A percentile compares a stretch with the other conserved stretches of the same genome.
These are phyloP conservation scores for Neodiprion virginianus DNA, from an alignment of 1,140 invertebrate genomes.

Conservation along the genomic window DNA sequence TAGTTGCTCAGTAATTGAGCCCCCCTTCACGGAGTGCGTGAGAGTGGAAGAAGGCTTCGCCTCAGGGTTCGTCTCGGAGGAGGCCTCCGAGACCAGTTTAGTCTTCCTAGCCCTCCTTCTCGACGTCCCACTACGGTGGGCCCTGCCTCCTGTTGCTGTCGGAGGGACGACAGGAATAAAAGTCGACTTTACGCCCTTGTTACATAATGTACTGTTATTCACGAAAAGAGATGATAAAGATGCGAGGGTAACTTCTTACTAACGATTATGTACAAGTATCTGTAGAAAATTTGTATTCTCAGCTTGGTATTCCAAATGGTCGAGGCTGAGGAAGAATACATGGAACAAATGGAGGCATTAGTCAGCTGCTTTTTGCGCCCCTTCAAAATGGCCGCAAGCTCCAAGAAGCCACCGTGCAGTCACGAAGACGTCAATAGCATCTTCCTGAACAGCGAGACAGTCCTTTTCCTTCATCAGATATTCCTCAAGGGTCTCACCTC, in stretches of 20 bases:
- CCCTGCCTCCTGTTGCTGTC: not conserved
- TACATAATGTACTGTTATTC: no score
- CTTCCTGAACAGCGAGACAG: constrained; percentile 93
- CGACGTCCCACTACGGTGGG: not conserved
- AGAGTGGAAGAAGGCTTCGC: not conserved
- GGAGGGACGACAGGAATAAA: no score
- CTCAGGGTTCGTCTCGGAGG: no score
- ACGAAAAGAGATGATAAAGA: not conserved
- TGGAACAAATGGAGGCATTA: constrained; percentile 89
- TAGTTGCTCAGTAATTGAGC: not conserved
- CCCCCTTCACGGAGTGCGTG: not conserved
- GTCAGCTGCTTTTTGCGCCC: constrained; percentile 92
- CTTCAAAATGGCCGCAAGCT: constrained; percentile 93
- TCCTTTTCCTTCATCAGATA: constrained; percentile 94
- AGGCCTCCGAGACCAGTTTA: not conserved
- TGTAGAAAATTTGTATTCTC: constrained; percentile 19
- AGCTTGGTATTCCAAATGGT: constrained; percentile 93
- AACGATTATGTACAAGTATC: no score
- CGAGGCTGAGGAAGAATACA: constrained; percentile 90
- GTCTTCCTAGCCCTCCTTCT: constrained; percentile 8
- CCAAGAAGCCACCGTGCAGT: constrained; percentile 90
- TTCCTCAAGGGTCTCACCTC: constrained; percentile 93
- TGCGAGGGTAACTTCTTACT: no score
- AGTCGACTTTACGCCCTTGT: no score
- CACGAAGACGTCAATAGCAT: constrained; percentile 97